Evolutionary conservation across 2,797 vertebrate species (phyloP).

Genomic region (Xerus rutilus): DNA sequence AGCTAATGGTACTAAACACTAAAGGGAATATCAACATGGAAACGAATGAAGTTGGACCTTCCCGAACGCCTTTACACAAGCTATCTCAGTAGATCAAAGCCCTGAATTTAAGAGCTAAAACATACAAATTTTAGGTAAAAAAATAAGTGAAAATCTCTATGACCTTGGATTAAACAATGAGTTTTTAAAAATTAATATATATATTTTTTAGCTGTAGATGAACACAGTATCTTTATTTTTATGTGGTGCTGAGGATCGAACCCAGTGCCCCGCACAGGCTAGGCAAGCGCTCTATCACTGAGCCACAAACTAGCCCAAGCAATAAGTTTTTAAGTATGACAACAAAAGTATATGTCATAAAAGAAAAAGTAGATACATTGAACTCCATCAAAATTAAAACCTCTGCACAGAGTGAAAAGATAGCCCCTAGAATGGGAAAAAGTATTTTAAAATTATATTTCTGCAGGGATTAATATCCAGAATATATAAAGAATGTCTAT

Average conservation of each 20-base stretch:
- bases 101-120: slow-evolving; percentile 58
- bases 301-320: background rate
- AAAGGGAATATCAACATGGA: background rate
- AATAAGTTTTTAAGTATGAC: background rate
- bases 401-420: too few species aligned
- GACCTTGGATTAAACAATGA: background rate
- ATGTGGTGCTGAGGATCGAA: too few species aligned
- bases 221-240: too few species aligned
- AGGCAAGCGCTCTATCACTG: too few species aligned
- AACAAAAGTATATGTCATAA: background rate
- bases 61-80: background rate
- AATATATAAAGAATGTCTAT: background rate
- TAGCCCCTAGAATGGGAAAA: too few species aligned
- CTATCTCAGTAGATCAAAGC: background rate
- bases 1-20: background rate
- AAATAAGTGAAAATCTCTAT: background rate
- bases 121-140: background rate
- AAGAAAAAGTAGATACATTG: background rate
- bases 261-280: too few species aligned
- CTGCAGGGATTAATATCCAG: background rate
- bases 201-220: too few species aligned
- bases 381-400: too few species aligned
- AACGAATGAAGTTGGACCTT: background rate
- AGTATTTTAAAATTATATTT: too few species aligned
- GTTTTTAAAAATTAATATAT: background rate